Evolutionary conservation across 1,140 invertebrate genomes (phyloP).

Genomic region (Pseudomyrmex dendroicus): DNA sequence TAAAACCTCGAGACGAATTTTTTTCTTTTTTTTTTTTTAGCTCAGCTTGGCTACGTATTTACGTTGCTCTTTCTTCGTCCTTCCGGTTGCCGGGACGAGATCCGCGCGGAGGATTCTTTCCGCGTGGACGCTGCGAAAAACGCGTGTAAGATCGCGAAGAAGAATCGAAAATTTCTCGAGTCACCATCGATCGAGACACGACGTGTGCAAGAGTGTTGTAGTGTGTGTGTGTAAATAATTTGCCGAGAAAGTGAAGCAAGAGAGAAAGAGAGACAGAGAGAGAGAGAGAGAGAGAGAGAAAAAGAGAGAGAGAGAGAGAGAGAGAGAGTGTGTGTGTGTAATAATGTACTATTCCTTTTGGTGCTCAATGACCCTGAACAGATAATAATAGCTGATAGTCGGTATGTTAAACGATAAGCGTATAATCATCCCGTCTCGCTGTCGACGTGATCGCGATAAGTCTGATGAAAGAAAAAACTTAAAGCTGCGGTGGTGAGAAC

Average conservation of each 20-base stretch:
- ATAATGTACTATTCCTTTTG: slow-evolving; percentile 59
- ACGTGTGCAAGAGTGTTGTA: slow-evolving; percentile 18
- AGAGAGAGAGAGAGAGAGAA: background rate
- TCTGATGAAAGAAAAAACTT: background rate
- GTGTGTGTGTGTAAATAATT: slow-evolving; percentile 30
- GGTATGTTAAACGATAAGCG: slow-evolving; percentile 26
- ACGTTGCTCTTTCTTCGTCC: slow-evolving; percentile 66
- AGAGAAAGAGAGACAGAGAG: slow-evolving; percentile 23
- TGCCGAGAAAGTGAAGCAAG: slow-evolving; percentile 7
- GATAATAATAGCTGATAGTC: slow-evolving; percentile 58
- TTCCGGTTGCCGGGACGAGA: slow-evolving; percentile 43
- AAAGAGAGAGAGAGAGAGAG: slow-evolving; percentile 22
- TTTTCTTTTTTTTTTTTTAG: slow-evolving; percentile 35
- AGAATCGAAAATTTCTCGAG: slow-evolving; percentile 61
- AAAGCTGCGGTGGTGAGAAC: slow-evolving; percentile 4
- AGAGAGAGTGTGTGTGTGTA: background rate
- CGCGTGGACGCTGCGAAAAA: background rate
- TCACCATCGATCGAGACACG: slow-evolving; percentile 38
- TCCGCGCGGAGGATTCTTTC: slow-evolving; percentile 1
- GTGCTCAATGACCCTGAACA: slow-evolving; percentile 54
- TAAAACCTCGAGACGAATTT: slow-evolving; percentile 52
- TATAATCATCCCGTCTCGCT: slow-evolving; percentile 21
- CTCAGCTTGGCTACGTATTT: slow-evolving; percentile 60
- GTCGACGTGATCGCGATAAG: slow-evolving; percentile 19
- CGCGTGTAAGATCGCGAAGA: slow-evolving; percentile 4